These are phyloP conservation scores for Hirundo rustica DNA, from an alignment of 2,797 vertebrate genomes.

Conservation along the genomic window DNA sequence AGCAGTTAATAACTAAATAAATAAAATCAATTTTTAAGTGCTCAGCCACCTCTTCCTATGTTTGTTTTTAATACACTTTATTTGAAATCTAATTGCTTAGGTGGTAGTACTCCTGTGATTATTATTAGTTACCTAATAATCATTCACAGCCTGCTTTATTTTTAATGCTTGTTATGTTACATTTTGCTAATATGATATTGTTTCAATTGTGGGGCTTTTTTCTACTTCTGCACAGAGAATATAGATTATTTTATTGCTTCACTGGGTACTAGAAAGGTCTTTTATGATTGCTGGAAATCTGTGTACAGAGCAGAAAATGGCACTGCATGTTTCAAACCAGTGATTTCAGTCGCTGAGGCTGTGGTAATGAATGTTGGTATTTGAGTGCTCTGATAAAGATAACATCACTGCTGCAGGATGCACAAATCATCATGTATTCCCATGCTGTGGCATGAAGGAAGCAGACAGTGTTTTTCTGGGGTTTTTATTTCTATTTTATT, in stretches of 20 bases:
- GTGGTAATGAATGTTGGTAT: constrained; percentile 37
- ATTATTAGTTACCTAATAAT: constrained; percentile 8
- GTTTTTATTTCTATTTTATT: background rate
- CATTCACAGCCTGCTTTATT: constrained; percentile 26
- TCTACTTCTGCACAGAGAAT: constrained; percentile 3
- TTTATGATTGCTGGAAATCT: constrained; percentile 41
- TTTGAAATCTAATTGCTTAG: background rate
- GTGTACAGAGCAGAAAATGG: constrained; percentile 28
- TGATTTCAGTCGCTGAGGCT: constrained; percentile 20
- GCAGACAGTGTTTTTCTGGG: background rate
- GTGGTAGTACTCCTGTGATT: background rate
- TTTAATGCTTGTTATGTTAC: background rate
- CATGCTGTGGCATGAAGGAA: background rate
- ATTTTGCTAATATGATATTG: background rate
- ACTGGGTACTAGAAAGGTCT: constrained; percentile 42
- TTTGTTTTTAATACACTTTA: background rate
- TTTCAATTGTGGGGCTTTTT: background rate
- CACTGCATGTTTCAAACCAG: constrained; percentile 46
- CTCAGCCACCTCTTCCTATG: background rate
- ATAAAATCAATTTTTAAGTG: background rate
- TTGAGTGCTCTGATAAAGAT: constrained; percentile 46
- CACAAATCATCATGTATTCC: background rate
- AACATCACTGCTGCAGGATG: constrained; percentile 23
- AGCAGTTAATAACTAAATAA: background rate
- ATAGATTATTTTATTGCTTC: constrained; percentile 58